These are phyloP conservation scores for Aspiorhynchus laticeps DNA, from an alignment of 2,113 vertebrate species.

Conservation along the genomic window DNA sequence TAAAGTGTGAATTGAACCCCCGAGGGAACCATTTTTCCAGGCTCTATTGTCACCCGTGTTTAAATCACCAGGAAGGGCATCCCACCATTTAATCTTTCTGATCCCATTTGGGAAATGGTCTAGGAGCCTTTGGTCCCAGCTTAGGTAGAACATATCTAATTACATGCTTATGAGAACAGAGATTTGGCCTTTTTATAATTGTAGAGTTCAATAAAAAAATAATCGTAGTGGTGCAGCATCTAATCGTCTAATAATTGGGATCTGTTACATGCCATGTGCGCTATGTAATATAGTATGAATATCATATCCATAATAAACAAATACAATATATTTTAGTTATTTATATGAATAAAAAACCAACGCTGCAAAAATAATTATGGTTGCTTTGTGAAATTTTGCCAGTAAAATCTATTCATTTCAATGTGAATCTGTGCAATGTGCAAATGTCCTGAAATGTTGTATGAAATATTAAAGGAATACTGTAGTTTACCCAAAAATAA, in stretches of 20 bases:
- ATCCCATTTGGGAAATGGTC: conserved; percentile 7
- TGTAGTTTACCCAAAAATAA: neutral
- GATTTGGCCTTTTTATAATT: conserved; percentile 19
- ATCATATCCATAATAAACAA: neutral
- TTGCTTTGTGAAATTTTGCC: no score
- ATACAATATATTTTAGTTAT: neutral
- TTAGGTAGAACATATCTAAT: conserved; percentile 17
- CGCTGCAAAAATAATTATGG: neutral
- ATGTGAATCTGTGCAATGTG: no score
- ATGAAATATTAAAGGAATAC: no score
- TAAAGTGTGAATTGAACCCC: conserved; percentile 39
- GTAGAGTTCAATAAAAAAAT: neutral
- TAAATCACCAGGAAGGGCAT: conserved; percentile 23
- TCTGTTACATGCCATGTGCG: neutral
- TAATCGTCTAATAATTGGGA: neutral
- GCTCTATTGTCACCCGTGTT: conserved; percentile 13
- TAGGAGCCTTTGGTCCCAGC: neutral
- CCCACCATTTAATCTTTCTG: conserved; percentile 5
- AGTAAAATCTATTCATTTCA: no score
- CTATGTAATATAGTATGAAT: neutral
- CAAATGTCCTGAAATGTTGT: no score
- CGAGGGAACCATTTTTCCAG: conserved; percentile 9
- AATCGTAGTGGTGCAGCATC: neutral
- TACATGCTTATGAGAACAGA: conserved; percentile 1
- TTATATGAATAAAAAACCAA: neutral